phyloP scores from a whole-genome alignment of 2,888 invertebrate genomes.

The Apamea anceps region DNA sequence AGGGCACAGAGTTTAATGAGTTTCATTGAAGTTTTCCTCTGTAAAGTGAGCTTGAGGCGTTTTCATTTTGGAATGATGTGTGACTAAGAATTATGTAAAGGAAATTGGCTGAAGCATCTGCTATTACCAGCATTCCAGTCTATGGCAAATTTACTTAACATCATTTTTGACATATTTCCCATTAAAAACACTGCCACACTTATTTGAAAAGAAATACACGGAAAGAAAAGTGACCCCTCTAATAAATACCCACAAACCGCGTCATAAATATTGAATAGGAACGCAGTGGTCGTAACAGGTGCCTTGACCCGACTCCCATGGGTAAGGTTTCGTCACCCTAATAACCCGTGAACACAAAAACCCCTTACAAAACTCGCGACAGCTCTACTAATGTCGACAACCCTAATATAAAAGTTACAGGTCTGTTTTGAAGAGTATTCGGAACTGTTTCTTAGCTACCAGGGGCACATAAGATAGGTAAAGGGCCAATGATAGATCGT shows the following conservation, averaged over 20 bases:
- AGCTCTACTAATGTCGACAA: slow-evolving; percentile 44
- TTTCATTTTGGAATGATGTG: neutral
- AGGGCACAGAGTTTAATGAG: neutral
- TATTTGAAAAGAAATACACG: slow-evolving; percentile 6
- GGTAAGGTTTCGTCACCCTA: slow-evolving; percentile 45
- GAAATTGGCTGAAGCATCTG: neutral
- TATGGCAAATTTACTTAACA: neutral
- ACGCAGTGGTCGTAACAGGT: slow-evolving; percentile 39
- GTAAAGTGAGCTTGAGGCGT: neutral
- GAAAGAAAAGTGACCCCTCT: neutral
- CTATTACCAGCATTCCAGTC: neutral
- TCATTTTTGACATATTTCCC: too few species aligned
- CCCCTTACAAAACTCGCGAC: slow-evolving; percentile 29
- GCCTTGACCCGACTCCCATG: slow-evolving; percentile 38
- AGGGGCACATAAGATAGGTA: neutral
- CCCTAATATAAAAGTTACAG: slow-evolving; percentile 48
- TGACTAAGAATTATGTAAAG: neutral
- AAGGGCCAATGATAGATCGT: slow-evolving; percentile 42
- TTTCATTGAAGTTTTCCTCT: slow-evolving; percentile 29
- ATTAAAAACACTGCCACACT: neutral
- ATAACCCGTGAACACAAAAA: slow-evolving; percentile 41
- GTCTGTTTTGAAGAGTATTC: slow-evolving; percentile 35
- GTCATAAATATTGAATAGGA: slow-evolving; percentile 36
- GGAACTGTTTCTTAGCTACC: slow-evolving; percentile 30
- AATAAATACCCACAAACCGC: slow-evolving; percentile 18